Evolutionary conservation across 2,113 vertebrate species (phyloP), one percentile per base, ranked within the genome.

Genomic region (Bufo gargarizans): DNA sequence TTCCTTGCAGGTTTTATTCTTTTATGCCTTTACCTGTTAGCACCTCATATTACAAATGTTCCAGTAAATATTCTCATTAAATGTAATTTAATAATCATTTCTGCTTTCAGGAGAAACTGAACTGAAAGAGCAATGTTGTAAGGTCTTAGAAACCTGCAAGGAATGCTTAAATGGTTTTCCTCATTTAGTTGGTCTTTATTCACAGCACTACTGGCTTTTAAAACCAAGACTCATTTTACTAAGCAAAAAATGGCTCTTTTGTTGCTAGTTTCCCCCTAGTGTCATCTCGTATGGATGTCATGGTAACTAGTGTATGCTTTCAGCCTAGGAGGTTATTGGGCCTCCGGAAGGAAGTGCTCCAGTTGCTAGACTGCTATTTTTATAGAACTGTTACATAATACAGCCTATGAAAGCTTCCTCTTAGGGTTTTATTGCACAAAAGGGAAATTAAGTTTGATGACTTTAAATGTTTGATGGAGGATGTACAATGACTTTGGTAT

Each of bases 371-470:
- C 94, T 93, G 94, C 94, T 94, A 94, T 95, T 96, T 95, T 95
- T 95, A 95, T 94, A 93, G 94, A 94, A 94, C 93, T 80, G 90
- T 96, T 95, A 95, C 94, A 95, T 95, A 96, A 96, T 95, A 92
- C 93, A 93, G 93, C 94, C 95, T 93, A 93, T 95, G 93, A 95
- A 92, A 92, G 93, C 93, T 96, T 96, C 95, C 94, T 95, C 94
- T 95, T 86, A 92, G 94, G 90, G 94, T 95, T 96, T 96, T 94
- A 95, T 96, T 93, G 93, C 93, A 94, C 92, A 91, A 93, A 93
- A 92, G 96, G 96, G 96, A 97, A 97, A 96, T 97, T 96, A 96
- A 95, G 95, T 94, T 95, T 94, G 93, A 97, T 95, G 94, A 94
- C 93, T 97, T 91, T 95, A 93, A 92, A 93, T 92, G 93, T 94